Conservation (phyloP, 1,140 invertebrate species). For the Eupeodes corollae region DNA sequence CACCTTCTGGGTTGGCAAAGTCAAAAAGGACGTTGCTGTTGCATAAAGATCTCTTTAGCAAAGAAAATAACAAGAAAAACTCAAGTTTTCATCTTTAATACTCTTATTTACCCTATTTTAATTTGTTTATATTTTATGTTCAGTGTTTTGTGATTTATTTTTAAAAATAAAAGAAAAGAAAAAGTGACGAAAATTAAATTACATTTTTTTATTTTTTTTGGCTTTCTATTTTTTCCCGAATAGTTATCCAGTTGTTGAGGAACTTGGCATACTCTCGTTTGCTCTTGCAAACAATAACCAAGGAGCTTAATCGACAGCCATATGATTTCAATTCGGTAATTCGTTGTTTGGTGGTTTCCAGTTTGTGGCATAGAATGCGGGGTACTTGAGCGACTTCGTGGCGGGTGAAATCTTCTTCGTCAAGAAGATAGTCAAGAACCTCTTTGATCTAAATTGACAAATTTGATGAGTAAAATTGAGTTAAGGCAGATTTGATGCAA, state of each 20-base stretch:
- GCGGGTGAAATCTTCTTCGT: slow-evolving; percentile 37
- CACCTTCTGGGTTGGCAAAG: slow-evolving; percentile 38
- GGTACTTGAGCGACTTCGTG: slow-evolving; percentile 39
- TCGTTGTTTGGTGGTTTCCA: slow-evolving; percentile 39
- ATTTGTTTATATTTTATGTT: neutral
- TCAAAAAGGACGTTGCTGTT: slow-evolving; percentile 8
- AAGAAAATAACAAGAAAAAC: neutral
- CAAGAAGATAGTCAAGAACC: slow-evolving; percentile 41
- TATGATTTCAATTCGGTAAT: slow-evolving; percentile 35
- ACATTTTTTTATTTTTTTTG: neutral
- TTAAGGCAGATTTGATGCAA: no score
- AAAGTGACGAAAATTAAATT: no score
- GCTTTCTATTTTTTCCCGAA: neutral
- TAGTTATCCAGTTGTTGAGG: slow-evolving; percentile 20
- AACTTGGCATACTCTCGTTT: slow-evolving; percentile 39
- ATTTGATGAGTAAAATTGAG: neutral
- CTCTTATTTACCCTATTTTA: neutral
- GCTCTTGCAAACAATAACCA: slow-evolving; percentile 41
- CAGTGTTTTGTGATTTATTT: neutral
- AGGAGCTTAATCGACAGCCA: slow-evolving; percentile 35
- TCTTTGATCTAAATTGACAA: slow-evolving; percentile 32
- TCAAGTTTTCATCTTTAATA: neutral
- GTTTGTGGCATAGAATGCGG: slow-evolving; percentile 41
- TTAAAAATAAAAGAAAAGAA: neutral
- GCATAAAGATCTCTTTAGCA: no score